Evolutionary conservation across 2,888 invertebrate species (phyloP), one percentile per base, ranked within the genome.

Genomic region (Ephialtes manifestator): DNA sequence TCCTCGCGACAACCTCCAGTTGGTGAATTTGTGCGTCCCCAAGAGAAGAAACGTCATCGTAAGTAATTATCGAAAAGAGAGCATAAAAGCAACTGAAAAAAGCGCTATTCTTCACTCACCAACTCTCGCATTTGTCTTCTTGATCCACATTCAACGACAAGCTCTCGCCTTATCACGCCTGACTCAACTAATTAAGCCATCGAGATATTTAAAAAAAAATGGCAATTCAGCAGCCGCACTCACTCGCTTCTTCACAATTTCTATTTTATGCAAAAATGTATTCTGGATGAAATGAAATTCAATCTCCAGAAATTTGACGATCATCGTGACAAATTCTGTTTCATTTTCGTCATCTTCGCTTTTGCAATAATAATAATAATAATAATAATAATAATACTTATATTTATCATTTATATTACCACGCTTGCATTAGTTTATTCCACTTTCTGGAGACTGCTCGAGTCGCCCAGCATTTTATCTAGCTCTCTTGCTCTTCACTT

Each of bases 21-120:
- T 93, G 92, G 90, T 91, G 86, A 92, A 93, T 91, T 90, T 93
- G 87, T 89, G 91, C 90, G 91, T 91, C 80, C 92, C 92, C 83
- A 88, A 90, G 87, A 91, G 91, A 91, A 88, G 92, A 88, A 88
- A 91, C 86, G 89, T 90, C 87, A 90, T 92, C 87, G 93, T 93
- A 93, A 93, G 93, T 93, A 93, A 88, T 88, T 86, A 86, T 86
- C 74, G 51, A 67, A 53, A 39, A 7, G 48, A 67, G 63, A 76
- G 60, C 31, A 77, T 7, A 63, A 81, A 76, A 74, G 71, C 76
- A 75, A 55, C 24, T 20, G 28, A 76, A 63, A 81, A 77, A 80
- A 77, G 68, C 77, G 76, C 31, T 72, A 4, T 55, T 78, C 77
- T 70, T 68, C 77, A 68, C 83, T 75, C 77, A 58, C 58, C 48